Base-by-base conservation (phyloP, 2,888 invertebrate species). In the Rhagophthalmus giganteus region DNA sequence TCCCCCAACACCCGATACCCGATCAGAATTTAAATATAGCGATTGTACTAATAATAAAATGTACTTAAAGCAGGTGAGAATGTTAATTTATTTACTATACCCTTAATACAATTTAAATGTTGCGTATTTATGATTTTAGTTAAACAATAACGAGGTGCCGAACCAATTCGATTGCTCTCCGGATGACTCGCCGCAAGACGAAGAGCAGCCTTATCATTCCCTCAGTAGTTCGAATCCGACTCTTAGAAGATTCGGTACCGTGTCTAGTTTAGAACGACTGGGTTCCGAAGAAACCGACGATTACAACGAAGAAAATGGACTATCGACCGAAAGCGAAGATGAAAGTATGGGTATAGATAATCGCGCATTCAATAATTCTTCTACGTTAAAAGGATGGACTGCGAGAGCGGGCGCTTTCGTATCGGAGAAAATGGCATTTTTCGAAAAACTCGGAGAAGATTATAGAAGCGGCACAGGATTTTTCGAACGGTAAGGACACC, bases 401-500 rank as follows among this genome's bases (percentile, higher is more conserved):
- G 85, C 87, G 4, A 78, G 87, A 52, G 90, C 90, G 3, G 89
- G 90, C 1, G 86, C 84, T 24, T 90, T 85, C 69, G 89, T 90
- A 2, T 87, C 87, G 2, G 89, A 90, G 62, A 91, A 90, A 70
- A 90, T 90, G 82, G 79, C 84, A 1, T 79, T 86, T 50, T 79
- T 86, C 57, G 86, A 86, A 65, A 81, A 82, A 57, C 76, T 84
- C 1, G 76, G 85, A 8, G 79, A 79, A 59, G 79, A 80, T 52
- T 74, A 74, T 32, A 64, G 68, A 47, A 60, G 59, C 15, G 68
- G 60, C 15, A 71, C 71, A 13, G 64, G 64, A 15, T 74, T 78
- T 61, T 72, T 78, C 50, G 77, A 78, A 50, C 73, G 76, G 77
- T 77, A 61, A 16, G 12, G 1, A 6, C 7, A 31, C 5, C 7